Percentiles rank a stretch among this genome's conserved stretches.
Conservation (phyloP, 2,113 vertebrate species). For the Empidonax traillii region DNA sequence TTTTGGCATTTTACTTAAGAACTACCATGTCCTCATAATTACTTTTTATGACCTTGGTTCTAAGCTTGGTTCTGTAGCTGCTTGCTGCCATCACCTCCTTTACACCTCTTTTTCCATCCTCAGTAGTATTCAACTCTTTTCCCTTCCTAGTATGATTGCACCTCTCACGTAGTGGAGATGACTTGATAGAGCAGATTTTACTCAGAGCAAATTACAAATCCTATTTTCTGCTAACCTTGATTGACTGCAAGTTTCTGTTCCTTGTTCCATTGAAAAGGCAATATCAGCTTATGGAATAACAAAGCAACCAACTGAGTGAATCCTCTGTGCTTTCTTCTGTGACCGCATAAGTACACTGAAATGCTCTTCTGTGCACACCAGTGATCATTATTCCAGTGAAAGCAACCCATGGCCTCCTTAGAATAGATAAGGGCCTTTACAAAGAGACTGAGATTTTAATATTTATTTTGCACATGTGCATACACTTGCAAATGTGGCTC, state of each 20-base stretch:
- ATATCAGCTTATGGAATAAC: conserved; percentile 32
- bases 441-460: background rate
- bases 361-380: background rate
- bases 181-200: background rate
- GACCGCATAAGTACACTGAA: background rate
- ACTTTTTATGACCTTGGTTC: background rate
- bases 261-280: conserved; percentile 8
- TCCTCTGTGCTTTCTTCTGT: conserved; percentile 31
- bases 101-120: background rate
- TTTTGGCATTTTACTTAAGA: background rate
- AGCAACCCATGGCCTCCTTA: background rate
- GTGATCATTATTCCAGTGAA: conserved; percentile 1
- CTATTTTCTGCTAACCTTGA: conserved; percentile 7
- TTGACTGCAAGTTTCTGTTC: background rate
- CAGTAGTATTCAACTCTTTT: background rate
- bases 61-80: background rate
- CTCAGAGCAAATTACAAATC: background rate
- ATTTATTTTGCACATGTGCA: background rate
- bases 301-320: conserved; percentile 5
- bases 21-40: background rate
- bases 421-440: conserved; percentile 14
- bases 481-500: background rate
- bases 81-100: background rate
- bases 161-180: background rate
- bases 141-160: background rate